Percentiles rank a stretch among this genome's conserved stretches.
These are phyloP conservation scores for Chaetodon trifascialis DNA, from an alignment of 2,113 vertebrate genomes.

Conservation along the genomic window DNA sequence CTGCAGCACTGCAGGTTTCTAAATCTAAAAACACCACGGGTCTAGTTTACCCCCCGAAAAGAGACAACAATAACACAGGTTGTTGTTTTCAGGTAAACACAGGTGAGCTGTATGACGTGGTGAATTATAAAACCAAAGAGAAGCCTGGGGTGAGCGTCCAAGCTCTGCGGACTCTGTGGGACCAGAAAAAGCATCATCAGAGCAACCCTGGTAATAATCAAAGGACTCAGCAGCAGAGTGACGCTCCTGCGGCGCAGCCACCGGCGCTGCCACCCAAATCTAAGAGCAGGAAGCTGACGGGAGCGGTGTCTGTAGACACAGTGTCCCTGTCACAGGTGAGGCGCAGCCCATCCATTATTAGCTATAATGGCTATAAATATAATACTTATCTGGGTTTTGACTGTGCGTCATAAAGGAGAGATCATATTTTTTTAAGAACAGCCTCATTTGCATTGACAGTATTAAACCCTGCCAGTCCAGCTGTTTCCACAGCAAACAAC, in stretches of 20 bases:
- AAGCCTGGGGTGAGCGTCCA: constrained; percentile 70
- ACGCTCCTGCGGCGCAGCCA: neutral
- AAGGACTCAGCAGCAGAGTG: constrained; percentile 5
- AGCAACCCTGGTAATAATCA: neutral
- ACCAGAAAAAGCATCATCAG: constrained; percentile 29
- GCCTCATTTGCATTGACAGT: neutral
- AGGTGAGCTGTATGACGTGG: constrained; percentile 82
- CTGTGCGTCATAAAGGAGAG: neutral
- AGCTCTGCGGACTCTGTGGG: constrained; percentile 72
- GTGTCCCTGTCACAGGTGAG: constrained; percentile 56
- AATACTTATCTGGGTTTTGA: neutral
- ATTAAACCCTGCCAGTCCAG: neutral
- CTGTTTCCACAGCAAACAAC: no score
- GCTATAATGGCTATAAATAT: neutral
- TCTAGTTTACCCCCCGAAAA: no score
- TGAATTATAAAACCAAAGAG: constrained; percentile 53
- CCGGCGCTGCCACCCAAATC: constrained; percentile 60
- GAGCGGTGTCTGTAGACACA: constrained; percentile 53
- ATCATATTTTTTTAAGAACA: neutral
- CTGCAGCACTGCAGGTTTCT: no score
- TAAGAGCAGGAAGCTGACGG: constrained; percentile 63
- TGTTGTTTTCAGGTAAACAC: constrained; percentile 56
- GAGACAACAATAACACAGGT: neutral
- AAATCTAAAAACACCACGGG: no score
- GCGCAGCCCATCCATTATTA: neutral